Conservation (phyloP, 2,113 vertebrate genomes). For the Pachycephala philippinensis region DNA sequence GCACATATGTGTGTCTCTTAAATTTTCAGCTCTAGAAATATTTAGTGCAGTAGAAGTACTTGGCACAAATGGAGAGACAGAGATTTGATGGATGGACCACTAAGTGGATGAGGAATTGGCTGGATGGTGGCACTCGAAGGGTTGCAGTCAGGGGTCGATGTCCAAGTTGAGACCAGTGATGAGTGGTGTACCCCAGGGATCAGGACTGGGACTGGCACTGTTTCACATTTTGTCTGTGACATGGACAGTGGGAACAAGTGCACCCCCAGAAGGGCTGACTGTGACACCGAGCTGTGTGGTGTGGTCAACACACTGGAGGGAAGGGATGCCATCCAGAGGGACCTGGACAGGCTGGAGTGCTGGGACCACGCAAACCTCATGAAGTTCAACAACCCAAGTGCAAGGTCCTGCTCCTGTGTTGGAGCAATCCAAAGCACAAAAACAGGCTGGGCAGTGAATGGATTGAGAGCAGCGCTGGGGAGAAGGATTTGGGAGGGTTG, state of each 20-base stretch:
- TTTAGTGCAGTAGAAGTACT: neutral
- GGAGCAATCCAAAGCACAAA: neutral
- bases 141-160: neutral
- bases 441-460: neutral
- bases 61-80: neutral
- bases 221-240: neutral
- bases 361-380: neutral
- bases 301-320: too few relatives aligned
- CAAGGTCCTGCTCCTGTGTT: neutral
- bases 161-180: neutral
- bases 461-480: neutral
- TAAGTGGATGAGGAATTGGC: neutral
- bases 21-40: neutral
- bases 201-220: rapidly evolving
- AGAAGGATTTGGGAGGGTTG: neutral
- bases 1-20: neutral
- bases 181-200: neutral
- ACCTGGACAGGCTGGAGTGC: neutral
- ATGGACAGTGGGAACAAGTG: neutral
- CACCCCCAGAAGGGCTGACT: neutral
- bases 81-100: neutral
- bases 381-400: neutral
- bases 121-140: neutral
- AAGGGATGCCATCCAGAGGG: neutral
- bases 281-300: neutral